phyloP scores from a whole-genome alignment of 2,888 invertebrate genomes.

The Netelia fuscicornis region DNA sequence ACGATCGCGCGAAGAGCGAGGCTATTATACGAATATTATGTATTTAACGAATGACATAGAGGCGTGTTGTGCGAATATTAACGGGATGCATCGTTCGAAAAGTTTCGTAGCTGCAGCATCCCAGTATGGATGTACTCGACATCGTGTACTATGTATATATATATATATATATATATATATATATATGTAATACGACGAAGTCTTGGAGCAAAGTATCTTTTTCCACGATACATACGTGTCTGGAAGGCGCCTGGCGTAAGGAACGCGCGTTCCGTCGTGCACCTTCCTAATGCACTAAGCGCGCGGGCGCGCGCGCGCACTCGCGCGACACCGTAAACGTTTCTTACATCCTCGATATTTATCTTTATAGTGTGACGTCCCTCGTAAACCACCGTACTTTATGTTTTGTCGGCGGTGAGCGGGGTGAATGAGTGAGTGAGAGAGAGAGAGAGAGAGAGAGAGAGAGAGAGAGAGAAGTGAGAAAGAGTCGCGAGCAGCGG shows the following conservation, averaged over 20 bases:
- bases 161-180: constrained; percentile 26
- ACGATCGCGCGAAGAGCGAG: constrained; percentile 9
- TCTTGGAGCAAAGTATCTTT: constrained; percentile 38
- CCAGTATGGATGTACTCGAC: not conserved
- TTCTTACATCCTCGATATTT: constrained; percentile 64
- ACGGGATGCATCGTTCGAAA: constrained; percentile 49
- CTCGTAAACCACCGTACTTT: constrained; percentile 65
- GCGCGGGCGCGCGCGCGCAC: constrained; percentile 16
- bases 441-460: constrained; percentile 17
- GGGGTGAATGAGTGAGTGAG: constrained; percentile 17
- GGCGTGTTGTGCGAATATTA: constrained; percentile 40
- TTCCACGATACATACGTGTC: constrained; percentile 23
- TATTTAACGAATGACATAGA: constrained; percentile 30
- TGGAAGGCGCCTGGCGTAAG: constrained; percentile 30
- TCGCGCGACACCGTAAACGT: constrained; percentile 52
- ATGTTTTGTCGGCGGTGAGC: constrained; percentile 46
- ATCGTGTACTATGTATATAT: not conserved
- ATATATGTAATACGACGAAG: constrained; percentile 12
- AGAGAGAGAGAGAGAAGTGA: constrained; percentile 5
- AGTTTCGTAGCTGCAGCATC: not conserved
- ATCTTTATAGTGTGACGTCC: constrained; percentile 59
- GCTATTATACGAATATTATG: constrained; percentile 22
- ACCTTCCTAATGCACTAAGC: constrained; percentile 51
- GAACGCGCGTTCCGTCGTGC: constrained; percentile 13
- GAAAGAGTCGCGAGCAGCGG: constrained; percentile 42